Base-by-base conservation (phyloP, 2,888 invertebrate species). In the Druceiella hillmani region DNA sequence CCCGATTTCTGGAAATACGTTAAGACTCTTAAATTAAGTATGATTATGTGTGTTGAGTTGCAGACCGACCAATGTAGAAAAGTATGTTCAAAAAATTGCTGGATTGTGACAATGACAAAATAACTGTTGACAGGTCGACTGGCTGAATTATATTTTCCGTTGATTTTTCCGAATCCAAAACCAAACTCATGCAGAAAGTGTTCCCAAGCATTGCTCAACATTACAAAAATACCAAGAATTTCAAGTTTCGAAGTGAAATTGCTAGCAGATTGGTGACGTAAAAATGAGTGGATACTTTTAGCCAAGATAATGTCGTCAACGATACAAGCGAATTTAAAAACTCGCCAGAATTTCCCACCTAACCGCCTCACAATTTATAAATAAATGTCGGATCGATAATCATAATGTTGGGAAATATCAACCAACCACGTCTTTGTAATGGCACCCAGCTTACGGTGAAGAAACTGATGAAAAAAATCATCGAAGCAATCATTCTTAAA, bases 261-360 rank as follows among this genome's bases (percentile, higher is more conserved):
- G 2, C 47, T 11, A 54, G 54, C 32, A 48, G 54, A 40, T 43
- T 41, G 46, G 43, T 13, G 39, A 45, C 14, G 37, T 55, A 47
- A 28, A 55, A 55, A 55, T 57, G 55, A 43, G 45, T 55, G 45
- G 45, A 43, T 38, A 25, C 32, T 38, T 52, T 44, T 39, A 52
- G 53, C 24, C 40, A 50, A 43, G 49, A 54, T 52, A 55, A 54
- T 33, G 50, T 46, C 3, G 50, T 51, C 25, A 54, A 54, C 48
- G 55, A 53, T 52, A 54, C 54, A 33, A 17, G 46, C 7, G 53
- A 55, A 46, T 54, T 53, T 53, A 53, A 53, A 47, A 55, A 54
- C 20, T 54, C 51, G 1, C 36, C 54, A 44, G 50, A 54, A 12
- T 43, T 51, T 34, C 50, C 50, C 13, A 52, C 52, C 41, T 40